Evolutionary conservation across 2,797 vertebrate genomes (phyloP), one percentile per base, ranked within the genome.

Genomic region (Potorous gilbertii): DNA sequence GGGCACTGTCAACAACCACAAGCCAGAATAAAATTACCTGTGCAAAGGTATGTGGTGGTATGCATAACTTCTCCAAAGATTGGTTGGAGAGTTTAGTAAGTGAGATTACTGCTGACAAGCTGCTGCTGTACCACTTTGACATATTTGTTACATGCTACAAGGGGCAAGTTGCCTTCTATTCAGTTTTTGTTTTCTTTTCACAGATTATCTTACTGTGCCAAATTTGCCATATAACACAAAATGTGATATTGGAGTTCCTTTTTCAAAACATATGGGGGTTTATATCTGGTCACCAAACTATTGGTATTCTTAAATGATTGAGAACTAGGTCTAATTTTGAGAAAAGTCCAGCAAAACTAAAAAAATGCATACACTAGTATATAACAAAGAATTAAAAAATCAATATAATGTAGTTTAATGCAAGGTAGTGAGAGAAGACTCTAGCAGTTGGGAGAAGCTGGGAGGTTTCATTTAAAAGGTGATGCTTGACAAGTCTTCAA

Each of bases 21-120:
- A 98, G 99, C 98, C 97, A 99, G 98, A 99, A 99, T 99, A 99
- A 99, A 99, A 97, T 95, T 98, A 98, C 98, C 98, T 98, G 98
- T 98, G 98, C 97, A 98, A 98, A 98, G 95, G 94, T 92, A 97
- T 97, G 95, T 98, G 97, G 90, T 96, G 96, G 90, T 91, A 87
- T 98, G 93, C 57, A 54, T 98, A 34, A 95, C 96, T 97, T 95
- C 4, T 56, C 87, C 89, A 66, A 90, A 28, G 13, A 89, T 89
- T 52, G 31, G 50, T 90, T 0, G 8, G 93, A 24, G 93, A 56
- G 55, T 55, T 92, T 55, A 14, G 21, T 55, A 34, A 74, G 5
- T n/a, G 90, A n/a, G 11, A 21, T 54, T 55, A 1, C 50, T 34
- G 95, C 90, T 66, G 1, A 50, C 11, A 9, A n/a, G 34, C 4